A percentile compares a stretch with the other conserved stretches of the same genome.
Conservation (phyloP, 2,888 invertebrate genomes). For the Crepidodera aurea region DNA sequence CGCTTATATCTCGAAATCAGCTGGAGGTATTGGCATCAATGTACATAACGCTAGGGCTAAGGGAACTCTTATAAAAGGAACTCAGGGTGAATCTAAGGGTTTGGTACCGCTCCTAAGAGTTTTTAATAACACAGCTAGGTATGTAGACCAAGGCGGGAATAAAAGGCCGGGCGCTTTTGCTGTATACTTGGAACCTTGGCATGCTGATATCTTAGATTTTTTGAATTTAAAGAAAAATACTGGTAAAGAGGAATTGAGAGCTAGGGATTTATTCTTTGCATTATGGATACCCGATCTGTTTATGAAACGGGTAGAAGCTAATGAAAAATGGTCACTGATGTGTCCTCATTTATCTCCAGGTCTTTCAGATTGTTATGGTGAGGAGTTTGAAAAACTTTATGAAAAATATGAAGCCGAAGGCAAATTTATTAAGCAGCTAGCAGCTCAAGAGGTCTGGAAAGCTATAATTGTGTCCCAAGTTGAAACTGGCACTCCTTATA, state of each 20-base stretch:
- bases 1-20: conserved; percentile 94
- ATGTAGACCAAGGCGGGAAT: conserved; percentile 98
- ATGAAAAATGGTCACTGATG: conserved; percentile 94
- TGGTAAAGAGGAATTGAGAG: conserved; percentile 92
- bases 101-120: conserved; percentile 95
- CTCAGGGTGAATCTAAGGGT: conserved; percentile 94
- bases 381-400: conserved; percentile 91
- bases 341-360: conserved; percentile 95
- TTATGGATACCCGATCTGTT: conserved; percentile 99
- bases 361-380: conserved; percentile 91
- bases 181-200: conserved; percentile 98
- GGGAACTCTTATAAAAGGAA: conserved; percentile 92
- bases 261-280: conserved; percentile 95
- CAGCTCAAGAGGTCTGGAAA: conserved; percentile 91
- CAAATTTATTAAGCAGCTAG: conserved; percentile 67
- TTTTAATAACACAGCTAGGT: conserved; percentile 94
- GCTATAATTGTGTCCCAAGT: conserved; percentile 94
- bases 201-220: conserved; percentile 96
- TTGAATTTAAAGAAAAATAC: conserved; percentile 88
- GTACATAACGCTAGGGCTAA: conserved; percentile 94
- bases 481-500: conserved; percentile 98
- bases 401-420: conserved; percentile 85
- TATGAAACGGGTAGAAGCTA: conserved; percentile 90
- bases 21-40: conserved; percentile 97
- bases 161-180: conserved; percentile 98